These are phyloP conservation scores for Nymphicus hollandicus DNA, from an alignment of 2,113 vertebrate genomes.

Conservation along the genomic window DNA sequence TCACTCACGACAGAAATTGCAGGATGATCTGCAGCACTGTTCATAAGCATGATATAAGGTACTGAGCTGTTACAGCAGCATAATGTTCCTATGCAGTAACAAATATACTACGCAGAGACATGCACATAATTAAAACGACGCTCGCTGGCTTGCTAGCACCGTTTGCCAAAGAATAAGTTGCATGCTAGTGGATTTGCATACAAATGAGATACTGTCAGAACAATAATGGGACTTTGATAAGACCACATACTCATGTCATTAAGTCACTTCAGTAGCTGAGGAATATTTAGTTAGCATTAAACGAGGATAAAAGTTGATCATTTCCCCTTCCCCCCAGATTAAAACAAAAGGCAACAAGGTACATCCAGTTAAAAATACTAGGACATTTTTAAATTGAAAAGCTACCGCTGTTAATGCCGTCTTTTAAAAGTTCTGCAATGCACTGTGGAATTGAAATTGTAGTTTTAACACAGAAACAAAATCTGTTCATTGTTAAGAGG, in stretches of 20 bases:
- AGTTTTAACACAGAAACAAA: not conserved
- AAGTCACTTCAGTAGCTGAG: constrained; percentile 61
- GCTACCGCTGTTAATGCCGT: not conserved
- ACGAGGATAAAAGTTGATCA: constrained; percentile 55
- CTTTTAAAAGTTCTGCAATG: not conserved
- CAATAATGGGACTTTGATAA: constrained; percentile 70
- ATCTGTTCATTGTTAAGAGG: not conserved
- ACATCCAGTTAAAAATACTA: not conserved
- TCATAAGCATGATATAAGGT: constrained; percentile 42
- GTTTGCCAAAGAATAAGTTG: constrained; percentile 72
- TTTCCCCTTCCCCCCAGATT: constrained; percentile 30
- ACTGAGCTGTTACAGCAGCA: constrained; percentile 8
- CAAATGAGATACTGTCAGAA: constrained; percentile 74
- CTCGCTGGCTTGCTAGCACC: constrained; percentile 57
- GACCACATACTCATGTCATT: constrained; percentile 64
- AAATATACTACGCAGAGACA: constrained; percentile 57
- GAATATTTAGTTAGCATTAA: constrained; percentile 47
- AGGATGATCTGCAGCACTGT: constrained; percentile 6
- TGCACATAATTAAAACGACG: constrained; percentile 62
- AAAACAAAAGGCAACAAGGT: constrained; percentile 24
- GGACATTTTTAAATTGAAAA: not conserved
- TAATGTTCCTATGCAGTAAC: constrained; percentile 61
- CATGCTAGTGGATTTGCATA: constrained; percentile 75
- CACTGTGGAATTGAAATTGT: not conserved
- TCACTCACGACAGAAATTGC: constrained; percentile 17